A percentile compares a stretch with the other conserved stretches of the same genome.
Evolutionary conservation across 2,888 invertebrate species (phyloP).

Genomic region (Leptura quadrifasciata): DNA sequence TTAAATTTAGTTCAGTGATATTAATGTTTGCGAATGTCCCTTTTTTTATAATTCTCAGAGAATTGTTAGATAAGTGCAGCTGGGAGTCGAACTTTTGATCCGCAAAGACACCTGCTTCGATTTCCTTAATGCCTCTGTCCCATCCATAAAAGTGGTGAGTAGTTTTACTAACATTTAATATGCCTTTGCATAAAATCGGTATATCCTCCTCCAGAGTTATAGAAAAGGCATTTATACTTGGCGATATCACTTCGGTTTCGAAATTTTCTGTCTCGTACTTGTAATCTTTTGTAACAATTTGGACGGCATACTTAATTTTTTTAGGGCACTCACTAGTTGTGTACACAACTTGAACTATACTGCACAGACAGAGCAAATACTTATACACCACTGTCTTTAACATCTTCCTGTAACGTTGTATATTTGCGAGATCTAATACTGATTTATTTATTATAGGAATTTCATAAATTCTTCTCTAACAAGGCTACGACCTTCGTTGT

Average conservation of each 20-base stretch:
- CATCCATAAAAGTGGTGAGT: conserved; percentile 27
- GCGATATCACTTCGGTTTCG: conserved; percentile 29
- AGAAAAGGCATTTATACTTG: conserved; percentile 18
- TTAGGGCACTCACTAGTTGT: background rate
- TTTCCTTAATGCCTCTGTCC: conserved; percentile 29
- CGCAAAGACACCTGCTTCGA: conserved; percentile 41
- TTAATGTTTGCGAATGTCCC: conserved; percentile 37
- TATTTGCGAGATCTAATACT: too few species aligned
- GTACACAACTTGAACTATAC: too few species aligned
- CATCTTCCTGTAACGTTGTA: too few species aligned
- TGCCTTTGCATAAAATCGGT: conserved; percentile 32
- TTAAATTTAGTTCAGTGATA: conserved; percentile 35
- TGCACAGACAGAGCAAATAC: too few species aligned
- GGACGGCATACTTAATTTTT: conserved; percentile 4
- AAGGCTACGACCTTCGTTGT: too few species aligned
- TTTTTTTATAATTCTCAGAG: conserved; percentile 29
- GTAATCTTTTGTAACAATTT: background rate
- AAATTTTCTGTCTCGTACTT: conserved; percentile 6
- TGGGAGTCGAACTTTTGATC: conserved; percentile 28
- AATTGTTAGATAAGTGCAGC: conserved; percentile 32
- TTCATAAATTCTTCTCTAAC: too few species aligned
- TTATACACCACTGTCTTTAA: too few species aligned
- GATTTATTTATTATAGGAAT: too few species aligned
- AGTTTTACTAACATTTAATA: conserved; percentile 29
- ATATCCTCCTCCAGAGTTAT: conserved; percentile 32